phyloP scores from a whole-genome alignment of 23 tunicate genomes.

The Styela plicata region DNA sequence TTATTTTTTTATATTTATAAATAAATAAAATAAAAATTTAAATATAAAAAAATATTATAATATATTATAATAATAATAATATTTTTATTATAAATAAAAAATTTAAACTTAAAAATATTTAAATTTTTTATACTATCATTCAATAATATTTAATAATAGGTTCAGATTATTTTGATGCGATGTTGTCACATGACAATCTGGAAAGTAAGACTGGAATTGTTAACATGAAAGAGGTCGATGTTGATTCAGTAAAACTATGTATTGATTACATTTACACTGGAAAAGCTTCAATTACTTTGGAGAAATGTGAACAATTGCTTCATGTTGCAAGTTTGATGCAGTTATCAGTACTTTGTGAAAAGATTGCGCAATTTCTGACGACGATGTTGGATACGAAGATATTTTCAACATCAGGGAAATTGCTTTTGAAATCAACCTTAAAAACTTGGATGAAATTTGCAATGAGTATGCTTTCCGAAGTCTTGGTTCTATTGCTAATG shows the following conservation, averaged over 20 bases:
- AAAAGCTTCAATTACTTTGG: neutral
- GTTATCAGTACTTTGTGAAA: neutral
- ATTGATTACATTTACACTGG: slow-evolving; percentile 12
- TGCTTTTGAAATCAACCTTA: neutral
- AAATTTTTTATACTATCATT: too few species aligned
- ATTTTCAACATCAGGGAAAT: neutral
- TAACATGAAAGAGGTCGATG: slow-evolving; percentile 8
- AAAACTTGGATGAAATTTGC: neutral
- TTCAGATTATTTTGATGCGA: slow-evolving; percentile 19
- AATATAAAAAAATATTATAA: too few species aligned
- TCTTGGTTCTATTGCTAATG: neutral
- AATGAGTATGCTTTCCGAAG: neutral
- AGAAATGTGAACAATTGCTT: neutral
- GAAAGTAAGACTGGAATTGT: neutral
- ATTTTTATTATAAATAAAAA: too few species aligned
- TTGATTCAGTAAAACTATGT: slow-evolving; percentile 3
- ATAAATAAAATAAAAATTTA: too few species aligned
- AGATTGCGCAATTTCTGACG: neutral
- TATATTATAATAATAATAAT: too few species aligned
- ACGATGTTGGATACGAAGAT: neutral
- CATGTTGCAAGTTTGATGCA: neutral
- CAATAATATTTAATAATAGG: too few species aligned
- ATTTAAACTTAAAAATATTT: too few species aligned
- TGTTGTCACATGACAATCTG: slow-evolving; percentile 8
- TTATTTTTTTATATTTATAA: too few species aligned